Base-by-base conservation (phyloP, 1,140 invertebrate species). In the Tenebrio molitor region DNA sequence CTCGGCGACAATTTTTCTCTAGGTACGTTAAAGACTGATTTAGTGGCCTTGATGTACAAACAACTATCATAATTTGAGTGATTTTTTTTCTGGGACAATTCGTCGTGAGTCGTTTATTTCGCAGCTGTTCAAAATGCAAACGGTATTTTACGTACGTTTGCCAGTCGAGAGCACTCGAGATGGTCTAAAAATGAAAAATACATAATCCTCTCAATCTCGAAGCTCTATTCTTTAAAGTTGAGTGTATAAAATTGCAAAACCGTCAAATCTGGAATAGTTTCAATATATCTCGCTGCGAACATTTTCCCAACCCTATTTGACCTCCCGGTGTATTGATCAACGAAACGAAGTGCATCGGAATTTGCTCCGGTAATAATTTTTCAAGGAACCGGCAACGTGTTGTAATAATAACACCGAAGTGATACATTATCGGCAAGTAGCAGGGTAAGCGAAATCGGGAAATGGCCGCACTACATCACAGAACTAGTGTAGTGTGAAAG, bases 401-500 rank as follows among this genome's bases (percentile, higher is more conserved):
- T 17, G 44, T 50, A 17, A 50, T 50, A 50, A 50, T 50, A 50
- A 50, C 44, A 50, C 16, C 19, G 23, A 21, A 50, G 19, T 50
- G 44, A 50, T 50, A 50, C 44, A 50, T 50, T 50, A 50, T 50
- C 44, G 23, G 44, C 44, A 19, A 50, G 44, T 19, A 50, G 44
- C 44, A 50, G 44, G 19, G 44, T 50, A 14, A 17, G 44, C 44
- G 44, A 21, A 50, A 50, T 17, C 19, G 44, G 44, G 44, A 67
- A 19, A 67, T 44, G 15, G 15, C 65, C 6, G 5, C 65, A 41
- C 33, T 67, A 41, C 33, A 67, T 67, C 65, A 67, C 65, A 39
- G 8, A 39, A 29, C 65, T 44, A 67, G 65, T 67, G 65, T 67
- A 67, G 34, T 44, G 65, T 67, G 25, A 67, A 67, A 67, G 65